These are phyloP conservation scores for Xanthostigma xanthostigma DNA, from an alignment of 2,888 invertebrate species.

Conservation along the genomic window DNA sequence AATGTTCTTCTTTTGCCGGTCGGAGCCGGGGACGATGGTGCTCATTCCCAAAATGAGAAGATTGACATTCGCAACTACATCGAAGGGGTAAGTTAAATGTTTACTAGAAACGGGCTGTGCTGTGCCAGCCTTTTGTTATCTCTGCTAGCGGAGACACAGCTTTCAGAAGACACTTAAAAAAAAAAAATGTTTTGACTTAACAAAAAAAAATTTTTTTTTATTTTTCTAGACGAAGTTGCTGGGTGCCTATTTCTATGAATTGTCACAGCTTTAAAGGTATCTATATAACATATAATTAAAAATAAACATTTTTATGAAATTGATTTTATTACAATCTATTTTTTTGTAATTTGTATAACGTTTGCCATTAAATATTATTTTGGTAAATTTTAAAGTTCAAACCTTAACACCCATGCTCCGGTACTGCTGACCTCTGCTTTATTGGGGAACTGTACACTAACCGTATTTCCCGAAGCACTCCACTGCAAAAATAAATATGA, in stretches of 20 bases:
- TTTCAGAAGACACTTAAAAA: no score
- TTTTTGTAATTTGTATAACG: neutral
- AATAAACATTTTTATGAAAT: constrained; percentile 3
- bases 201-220: constrained; percentile 14
- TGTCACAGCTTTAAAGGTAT: constrained; percentile 33
- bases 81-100: constrained; percentile 60
- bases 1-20: constrained; percentile 91
- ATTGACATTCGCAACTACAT: constrained; percentile 85
- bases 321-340: neutral
- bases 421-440: constrained; percentile 25
- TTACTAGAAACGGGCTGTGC: neutral
- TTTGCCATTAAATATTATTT: neutral
- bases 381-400: constrained; percentile 34
- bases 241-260: constrained; percentile 79
- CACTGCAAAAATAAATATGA: constrained; percentile 29
- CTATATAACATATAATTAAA: neutral
- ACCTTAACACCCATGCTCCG: constrained; percentile 32
- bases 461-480: constrained; percentile 22
- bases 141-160: no score
- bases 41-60: constrained; percentile 98
- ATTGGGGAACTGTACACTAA: constrained; percentile 28
- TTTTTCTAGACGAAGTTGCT: constrained; percentile 74
- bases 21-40: constrained; percentile 92
- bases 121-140: no score
- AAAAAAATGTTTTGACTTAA: no score